These are phyloP conservation scores for Pemphigus obesinymphae DNA, from an alignment of 1,140 invertebrate genomes.

Conservation along the genomic window DNA sequence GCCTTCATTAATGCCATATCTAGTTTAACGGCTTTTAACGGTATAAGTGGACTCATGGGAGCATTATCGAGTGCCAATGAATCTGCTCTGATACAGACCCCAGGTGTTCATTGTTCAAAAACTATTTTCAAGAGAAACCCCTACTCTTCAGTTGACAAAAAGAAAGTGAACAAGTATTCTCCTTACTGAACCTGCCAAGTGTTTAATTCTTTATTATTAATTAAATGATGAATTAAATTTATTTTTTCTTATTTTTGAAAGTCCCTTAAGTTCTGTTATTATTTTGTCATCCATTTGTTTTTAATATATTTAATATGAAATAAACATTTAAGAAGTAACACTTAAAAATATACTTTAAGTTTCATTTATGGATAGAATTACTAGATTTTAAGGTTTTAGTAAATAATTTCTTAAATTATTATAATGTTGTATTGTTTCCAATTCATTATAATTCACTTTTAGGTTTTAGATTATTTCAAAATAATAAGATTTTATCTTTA, in stretches of 20 bases:
- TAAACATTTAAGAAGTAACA: neutral
- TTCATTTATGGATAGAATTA: neutral
- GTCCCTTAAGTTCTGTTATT: neutral
- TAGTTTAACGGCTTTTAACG: conserved; percentile 66
- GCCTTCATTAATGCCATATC: conserved; percentile 78
- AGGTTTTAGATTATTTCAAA: conserved; percentile 23
- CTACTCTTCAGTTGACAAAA: conserved; percentile 60
- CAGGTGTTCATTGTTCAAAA: conserved; percentile 70
- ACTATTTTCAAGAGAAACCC: conserved; percentile 68
- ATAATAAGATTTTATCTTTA: conserved; percentile 14
- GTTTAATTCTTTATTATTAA: conserved; percentile 29
- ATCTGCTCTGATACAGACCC: conserved; percentile 68
- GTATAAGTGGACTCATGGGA: conserved; percentile 75
- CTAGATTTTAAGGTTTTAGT: conserved; percentile 11
- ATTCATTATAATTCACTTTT: conserved; percentile 19
- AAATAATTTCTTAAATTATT: neutral
- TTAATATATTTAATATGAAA: neutral
- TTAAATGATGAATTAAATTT: neutral
- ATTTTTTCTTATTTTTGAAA: neutral
- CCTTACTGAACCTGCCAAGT: conserved; percentile 66
- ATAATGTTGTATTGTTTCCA: conserved; percentile 36
- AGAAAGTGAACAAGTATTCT: conserved; percentile 79
- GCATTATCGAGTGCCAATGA: conserved; percentile 55
- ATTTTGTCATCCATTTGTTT: neutral
- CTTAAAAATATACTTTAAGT: neutral